phyloP scores from a whole-genome alignment of 2,113 vertebrate genomes.

The Apus apus region DNA sequence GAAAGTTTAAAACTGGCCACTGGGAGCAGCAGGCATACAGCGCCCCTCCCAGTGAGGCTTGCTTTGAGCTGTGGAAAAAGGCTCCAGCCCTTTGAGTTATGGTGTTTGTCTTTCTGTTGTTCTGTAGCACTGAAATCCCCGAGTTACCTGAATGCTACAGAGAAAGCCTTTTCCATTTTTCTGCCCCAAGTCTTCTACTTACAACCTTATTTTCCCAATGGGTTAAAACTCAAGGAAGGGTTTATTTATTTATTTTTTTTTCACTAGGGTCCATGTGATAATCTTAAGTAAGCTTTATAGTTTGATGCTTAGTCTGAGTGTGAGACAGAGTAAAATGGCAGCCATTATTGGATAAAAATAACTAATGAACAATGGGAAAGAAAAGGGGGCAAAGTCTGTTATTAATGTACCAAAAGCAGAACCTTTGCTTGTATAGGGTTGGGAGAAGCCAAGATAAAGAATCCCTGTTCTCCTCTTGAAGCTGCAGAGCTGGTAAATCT shows the following conservation, averaged over 20 bases:
- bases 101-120: neutral
- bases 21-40: neutral
- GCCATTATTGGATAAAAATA: neutral
- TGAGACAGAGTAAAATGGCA: neutral
- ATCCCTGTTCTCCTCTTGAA: neutral
- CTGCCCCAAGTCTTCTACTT: neutral
- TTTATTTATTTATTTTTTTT: too few species aligned
- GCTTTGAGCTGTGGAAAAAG: neutral
- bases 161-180: neutral
- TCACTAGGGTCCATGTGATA: neutral
- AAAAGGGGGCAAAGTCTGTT: neutral
- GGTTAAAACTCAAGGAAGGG: neutral
- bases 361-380: neutral
- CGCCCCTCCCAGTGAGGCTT: neutral
- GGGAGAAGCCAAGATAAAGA: neutral
- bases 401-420: neutral
- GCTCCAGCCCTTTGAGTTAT: conserved; percentile 17
- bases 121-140: neutral
- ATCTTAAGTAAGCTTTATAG: neutral
- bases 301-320: neutral
- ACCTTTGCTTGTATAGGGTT: neutral
- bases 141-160: neutral
- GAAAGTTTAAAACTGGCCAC: neutral
- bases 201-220: neutral
- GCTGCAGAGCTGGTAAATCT: neutral